Percentiles rank a stretch among this genome's conserved stretches.
Evolutionary conservation across 64 coral and sea anemone species (phyloP).

Genomic region (Hydrozoanthus tunicans): DNA sequence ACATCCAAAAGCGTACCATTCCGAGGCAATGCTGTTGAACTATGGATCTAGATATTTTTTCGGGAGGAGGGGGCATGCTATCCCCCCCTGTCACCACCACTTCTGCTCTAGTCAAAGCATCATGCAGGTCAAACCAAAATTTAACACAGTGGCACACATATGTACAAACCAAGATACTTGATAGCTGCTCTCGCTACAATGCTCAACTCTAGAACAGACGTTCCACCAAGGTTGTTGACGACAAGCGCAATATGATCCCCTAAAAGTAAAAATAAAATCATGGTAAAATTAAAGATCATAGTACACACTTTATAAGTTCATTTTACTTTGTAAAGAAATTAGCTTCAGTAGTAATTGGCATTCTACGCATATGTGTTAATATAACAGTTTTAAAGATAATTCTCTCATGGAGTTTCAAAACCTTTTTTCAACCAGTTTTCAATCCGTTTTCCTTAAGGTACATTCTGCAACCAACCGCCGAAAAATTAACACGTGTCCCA

Average conservation of each 20-base stretch:
- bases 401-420: too few relatives aligned
- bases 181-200: conserved; percentile 91
- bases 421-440: too few relatives aligned
- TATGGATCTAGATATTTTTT: too few relatives aligned
- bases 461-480: background rate
- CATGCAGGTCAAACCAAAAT: background rate
- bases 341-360: background rate
- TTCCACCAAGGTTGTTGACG: conserved; percentile 97
- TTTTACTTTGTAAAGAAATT: background rate
- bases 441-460: too few relatives aligned
- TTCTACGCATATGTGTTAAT: too few relatives aligned
- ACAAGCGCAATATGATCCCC: conserved; percentile 86
- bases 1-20: too few relatives aligned
- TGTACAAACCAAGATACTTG: conserved; percentile 77
- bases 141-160: background rate
- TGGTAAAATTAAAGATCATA: background rate
- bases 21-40: too few relatives aligned
- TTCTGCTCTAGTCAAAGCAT: too few relatives aligned
- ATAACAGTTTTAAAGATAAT: too few relatives aligned
- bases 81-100: too few relatives aligned
- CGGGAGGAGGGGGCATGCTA: too few relatives aligned
- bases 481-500: background rate
- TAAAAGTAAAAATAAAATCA: background rate
- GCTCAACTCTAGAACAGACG: conserved; percentile 77
- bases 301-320: background rate